Evolutionary conservation across 2,888 invertebrate genomes (phyloP).

Genomic region (Lagria hirta): DNA sequence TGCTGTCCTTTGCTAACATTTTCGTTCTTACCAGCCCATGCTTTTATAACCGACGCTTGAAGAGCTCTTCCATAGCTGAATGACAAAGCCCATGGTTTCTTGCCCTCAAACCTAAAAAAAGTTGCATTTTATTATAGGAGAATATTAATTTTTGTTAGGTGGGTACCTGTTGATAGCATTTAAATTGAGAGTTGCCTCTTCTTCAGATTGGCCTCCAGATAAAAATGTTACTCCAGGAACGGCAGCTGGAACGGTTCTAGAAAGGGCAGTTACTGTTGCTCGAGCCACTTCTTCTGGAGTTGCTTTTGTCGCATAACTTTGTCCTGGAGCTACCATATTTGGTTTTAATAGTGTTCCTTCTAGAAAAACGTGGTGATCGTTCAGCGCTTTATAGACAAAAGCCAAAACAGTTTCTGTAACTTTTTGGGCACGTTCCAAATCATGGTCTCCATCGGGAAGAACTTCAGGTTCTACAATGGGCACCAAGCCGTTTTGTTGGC

Average conservation of each 20-base stretch:
- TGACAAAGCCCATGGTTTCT: constrained; percentile 87
- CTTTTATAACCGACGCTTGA: constrained; percentile 92
- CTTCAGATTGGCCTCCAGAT: constrained; percentile 98
- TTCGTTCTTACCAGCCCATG: constrained; percentile 92
- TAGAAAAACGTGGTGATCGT: constrained; percentile 95
- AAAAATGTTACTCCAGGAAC: constrained; percentile 97
- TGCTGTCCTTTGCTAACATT: constrained; percentile 81
- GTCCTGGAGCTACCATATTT: constrained; percentile 81
- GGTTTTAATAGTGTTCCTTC: constrained; percentile 97
- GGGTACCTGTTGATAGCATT: constrained; percentile 82
- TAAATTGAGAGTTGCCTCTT: constrained; percentile 93
- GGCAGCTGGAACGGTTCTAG: constrained; percentile 92
- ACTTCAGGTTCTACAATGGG: constrained; percentile 99
- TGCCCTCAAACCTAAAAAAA: too few species aligned
- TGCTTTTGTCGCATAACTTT: constrained; percentile 49
- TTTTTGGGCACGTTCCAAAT: constrained; percentile 82
- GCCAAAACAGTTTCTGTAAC: constrained; percentile 94
- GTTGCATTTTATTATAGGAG: too few species aligned
- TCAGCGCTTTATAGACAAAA: constrained; percentile 93
- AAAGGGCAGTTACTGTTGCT: constrained; percentile 91
- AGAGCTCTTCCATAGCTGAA: constrained; percentile 99
- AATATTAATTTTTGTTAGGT: too few species aligned
- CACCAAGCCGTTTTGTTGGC: constrained; percentile 94
- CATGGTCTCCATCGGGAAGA: constrained; percentile 96
- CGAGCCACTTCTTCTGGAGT: constrained; percentile 83